These are phyloP conservation scores for Numenius arquata DNA, from an alignment of 2,113 vertebrate species.

Conservation along the genomic window DNA sequence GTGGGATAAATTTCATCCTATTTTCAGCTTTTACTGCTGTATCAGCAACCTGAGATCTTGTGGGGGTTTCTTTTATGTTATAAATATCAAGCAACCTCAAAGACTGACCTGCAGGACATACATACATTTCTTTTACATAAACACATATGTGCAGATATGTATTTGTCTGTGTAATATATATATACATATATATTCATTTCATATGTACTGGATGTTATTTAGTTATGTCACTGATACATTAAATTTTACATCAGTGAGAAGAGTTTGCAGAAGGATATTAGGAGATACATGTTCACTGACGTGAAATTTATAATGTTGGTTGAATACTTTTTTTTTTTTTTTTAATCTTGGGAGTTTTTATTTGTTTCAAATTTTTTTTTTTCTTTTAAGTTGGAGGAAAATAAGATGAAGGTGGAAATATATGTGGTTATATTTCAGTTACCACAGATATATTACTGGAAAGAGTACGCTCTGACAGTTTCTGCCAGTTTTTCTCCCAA, in stretches of 20 bases:
- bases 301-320: background rate
- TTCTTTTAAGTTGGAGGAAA: background rate
- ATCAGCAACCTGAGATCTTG: background rate
- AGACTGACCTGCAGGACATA: background rate
- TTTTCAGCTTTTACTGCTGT: background rate
- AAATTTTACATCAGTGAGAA: background rate
- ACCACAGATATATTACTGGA: background rate
- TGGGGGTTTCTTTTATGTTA: background rate
- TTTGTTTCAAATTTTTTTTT: background rate
- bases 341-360: background rate
- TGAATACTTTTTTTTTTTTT: background rate
- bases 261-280: background rate
- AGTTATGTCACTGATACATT: background rate
- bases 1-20: background rate
- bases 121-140: background rate
- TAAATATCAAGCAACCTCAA: background rate
- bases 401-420: background rate
- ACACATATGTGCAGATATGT: accelerated
- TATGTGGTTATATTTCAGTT: background rate
- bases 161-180: background rate
- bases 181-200: background rate
- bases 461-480: background rate
- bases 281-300: background rate
- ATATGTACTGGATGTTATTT: background rate
- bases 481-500: background rate